A percentile compares a stretch with the other conserved stretches of the same genome.
Conservation (phyloP, 1,140 invertebrate species). For the Ceratina calcarata region DNA sequence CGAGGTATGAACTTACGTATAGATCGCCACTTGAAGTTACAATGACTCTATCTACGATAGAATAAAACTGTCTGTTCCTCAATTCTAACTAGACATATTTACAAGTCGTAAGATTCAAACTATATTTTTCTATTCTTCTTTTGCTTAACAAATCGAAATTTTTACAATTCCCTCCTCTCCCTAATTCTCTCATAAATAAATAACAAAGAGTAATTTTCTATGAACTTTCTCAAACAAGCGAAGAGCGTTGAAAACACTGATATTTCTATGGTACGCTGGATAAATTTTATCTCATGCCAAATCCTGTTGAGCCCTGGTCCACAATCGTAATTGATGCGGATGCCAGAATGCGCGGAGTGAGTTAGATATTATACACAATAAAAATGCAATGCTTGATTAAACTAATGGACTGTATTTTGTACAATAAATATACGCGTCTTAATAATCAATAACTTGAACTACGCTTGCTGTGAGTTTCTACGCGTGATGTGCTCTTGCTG, state of each 20-base stretch:
- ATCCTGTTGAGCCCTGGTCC: too few species aligned
- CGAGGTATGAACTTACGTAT: not conserved
- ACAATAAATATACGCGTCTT: too few species aligned
- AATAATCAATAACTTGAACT: too few species aligned
- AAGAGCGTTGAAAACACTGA: not conserved
- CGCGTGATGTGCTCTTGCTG: too few species aligned
- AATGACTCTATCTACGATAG: not conserved
- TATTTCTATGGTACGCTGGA: not conserved
- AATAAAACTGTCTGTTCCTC: not conserved
- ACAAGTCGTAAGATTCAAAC: constrained; percentile 11
- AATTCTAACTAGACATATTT: constrained; percentile 15
- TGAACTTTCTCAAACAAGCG: not conserved
- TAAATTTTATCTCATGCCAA: constrained; percentile 73
- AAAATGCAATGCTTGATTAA: too few species aligned
- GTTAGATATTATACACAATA: too few species aligned
- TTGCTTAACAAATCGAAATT: not conserved
- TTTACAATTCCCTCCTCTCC: not conserved
- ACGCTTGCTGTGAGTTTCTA: too few species aligned
- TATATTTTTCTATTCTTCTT: not conserved
- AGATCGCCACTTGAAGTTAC: not conserved
- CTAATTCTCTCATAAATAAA: constrained; percentile 32
- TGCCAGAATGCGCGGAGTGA: too few species aligned
- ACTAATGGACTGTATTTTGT: too few species aligned
- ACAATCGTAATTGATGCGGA: too few species aligned
- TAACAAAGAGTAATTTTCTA: constrained; percentile 10